Conservation (phyloP, 1,140 invertebrate species). For the Anthonomus grandis region DNA sequence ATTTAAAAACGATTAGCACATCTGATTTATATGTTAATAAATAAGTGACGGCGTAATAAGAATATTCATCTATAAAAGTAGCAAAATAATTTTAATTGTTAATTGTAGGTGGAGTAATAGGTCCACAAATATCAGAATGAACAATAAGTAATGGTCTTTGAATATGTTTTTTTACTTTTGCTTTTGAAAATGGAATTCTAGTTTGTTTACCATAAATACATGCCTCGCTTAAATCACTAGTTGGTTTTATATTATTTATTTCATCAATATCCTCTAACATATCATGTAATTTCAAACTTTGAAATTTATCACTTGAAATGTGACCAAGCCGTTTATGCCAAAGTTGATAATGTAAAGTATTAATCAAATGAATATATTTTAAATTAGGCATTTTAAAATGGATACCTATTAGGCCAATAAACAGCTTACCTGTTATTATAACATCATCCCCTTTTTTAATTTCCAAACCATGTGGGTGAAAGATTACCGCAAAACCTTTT, state of each 20-base stretch:
- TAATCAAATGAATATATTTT: no score
- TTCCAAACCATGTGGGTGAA: not conserved
- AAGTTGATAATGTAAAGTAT: no score
- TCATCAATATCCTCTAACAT: no score
- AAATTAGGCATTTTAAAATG: not conserved
- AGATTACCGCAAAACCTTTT: no score
- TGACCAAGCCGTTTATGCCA: no score
- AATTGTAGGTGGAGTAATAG: conserved; percentile 44
- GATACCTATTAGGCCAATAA: not conserved
- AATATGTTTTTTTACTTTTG: conserved; percentile 42
- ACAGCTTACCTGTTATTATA: no score
- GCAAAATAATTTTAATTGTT: conserved; percentile 47
- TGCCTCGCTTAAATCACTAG: conserved; percentile 46
- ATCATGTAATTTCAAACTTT: no score
- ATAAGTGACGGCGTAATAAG: conserved; percentile 42
- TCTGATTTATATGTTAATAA: conserved; percentile 43
- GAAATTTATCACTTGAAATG: no score
- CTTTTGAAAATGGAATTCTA: conserved; percentile 43
- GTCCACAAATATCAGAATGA: conserved; percentile 50
- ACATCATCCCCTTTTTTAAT: not conserved
- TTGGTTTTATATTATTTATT: conserved; percentile 33
- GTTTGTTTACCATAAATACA: conserved; percentile 51
- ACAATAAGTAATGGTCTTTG: conserved; percentile 47
- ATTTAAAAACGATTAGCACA: conserved; percentile 44
- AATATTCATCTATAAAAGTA: conserved; percentile 42